Evolutionary conservation across 1,140 invertebrate species (phyloP), one percentile per base, ranked within the genome.

Genomic region (Rhynchophorus ferrugineus): DNA sequence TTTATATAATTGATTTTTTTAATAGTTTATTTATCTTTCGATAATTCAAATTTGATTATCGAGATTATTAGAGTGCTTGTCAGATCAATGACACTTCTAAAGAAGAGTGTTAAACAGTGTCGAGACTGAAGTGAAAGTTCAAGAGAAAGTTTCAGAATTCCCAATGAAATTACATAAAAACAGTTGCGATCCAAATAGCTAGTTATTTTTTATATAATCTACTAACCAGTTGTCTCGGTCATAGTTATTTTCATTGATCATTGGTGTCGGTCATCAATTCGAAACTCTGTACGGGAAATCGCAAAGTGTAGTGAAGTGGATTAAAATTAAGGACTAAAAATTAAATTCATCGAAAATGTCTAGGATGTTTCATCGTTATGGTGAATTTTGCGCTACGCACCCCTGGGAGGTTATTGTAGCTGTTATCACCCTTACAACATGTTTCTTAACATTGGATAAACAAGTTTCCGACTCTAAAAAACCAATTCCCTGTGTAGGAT

Each of bases 371-470:
- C 80, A 84, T 49, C 77, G 76, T 6, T 86, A 95, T 67, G 93
- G 92, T n/a, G 81, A 87, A 59, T 84, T 95, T 66, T 96, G 92
- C 75, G 91, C 92, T 46, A 81, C 82, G 20, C 89, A 94, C 74
- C 91, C 93, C 20, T 89, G 91, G 82, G 92, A 96, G 71, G 90
- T 96, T 45, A 95, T 97, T 50, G 87, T 95, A 19, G 83, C 82
- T 35, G 88, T 89, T 3, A 68, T 95, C 9, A 92, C 89, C 3
- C 69, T 94, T 1, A 85, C 91, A 0, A 81, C 86, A 7, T 92
- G 89, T 69, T 84, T 94, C 63, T 75, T 93, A 46, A 90, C 89
- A 54, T 80, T 92, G 61, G 87, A 89, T 61, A 68, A 79, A 44
- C 60, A 59, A 14, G 54, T 59, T 8, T 54, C 48, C 46, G 33